A percentile compares a stretch with the other conserved stretches of the same genome.
Evolutionary conservation across 2,113 vertebrate genomes (phyloP).

Genomic region (Nothoprocta perdicaria): DNA sequence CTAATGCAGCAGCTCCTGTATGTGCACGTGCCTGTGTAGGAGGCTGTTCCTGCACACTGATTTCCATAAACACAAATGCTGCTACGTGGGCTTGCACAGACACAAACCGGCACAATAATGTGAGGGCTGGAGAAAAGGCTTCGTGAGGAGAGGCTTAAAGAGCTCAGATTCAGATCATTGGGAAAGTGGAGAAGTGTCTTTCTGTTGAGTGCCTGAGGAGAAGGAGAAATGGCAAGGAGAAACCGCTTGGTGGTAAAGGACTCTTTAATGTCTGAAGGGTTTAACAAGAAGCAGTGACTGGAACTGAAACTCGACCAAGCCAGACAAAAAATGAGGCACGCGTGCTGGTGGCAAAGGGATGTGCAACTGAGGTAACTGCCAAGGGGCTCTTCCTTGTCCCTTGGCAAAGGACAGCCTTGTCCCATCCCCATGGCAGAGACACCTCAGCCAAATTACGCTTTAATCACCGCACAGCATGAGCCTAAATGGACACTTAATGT

Average conservation of each 20-base stretch:
- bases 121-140: not conserved
- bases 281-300: not conserved
- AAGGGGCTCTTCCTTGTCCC: not conserved
- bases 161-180: not conserved
- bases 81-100: not conserved
- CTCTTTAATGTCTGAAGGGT: not conserved
- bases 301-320: not conserved
- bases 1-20: rapidly evolving
- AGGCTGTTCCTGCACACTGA: not conserved
- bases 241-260: not conserved
- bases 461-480: not conserved
- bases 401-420: not conserved
- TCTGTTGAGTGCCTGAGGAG: not conserved
- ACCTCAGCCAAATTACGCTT: not conserved
- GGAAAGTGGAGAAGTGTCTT: not conserved
- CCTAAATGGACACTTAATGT: not conserved
- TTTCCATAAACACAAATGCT: not conserved
- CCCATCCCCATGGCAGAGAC: not conserved
- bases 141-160: not conserved
- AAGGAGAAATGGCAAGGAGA: not conserved
- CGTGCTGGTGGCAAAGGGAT: rapidly evolving
- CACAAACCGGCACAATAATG: not conserved
- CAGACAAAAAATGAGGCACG: not conserved
- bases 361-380: not conserved
- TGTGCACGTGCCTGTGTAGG: not conserved